Percentiles rank a stretch among this genome's conserved stretches.
phyloP scores from a whole-genome alignment of 2,888 invertebrate species.

The Agrochola lota region DNA sequence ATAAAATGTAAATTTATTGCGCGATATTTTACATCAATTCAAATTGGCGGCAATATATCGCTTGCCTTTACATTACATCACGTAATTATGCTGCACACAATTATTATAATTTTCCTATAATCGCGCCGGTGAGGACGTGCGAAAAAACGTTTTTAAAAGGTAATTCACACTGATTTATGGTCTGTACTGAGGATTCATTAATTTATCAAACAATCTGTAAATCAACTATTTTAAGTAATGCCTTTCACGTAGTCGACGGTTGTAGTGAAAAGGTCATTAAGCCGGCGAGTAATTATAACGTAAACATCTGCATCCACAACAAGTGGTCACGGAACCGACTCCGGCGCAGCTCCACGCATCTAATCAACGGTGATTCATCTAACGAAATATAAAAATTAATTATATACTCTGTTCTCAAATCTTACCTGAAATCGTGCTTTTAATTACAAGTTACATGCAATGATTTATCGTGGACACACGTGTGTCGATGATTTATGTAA shows the following conservation, averaged over 20 bases:
- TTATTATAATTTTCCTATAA: slow-evolving; percentile 90
- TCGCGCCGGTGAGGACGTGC: slow-evolving; percentile 88
- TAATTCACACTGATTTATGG: slow-evolving; percentile 86
- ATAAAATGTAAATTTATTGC: slow-evolving; percentile 90
- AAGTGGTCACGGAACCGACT: slow-evolving; percentile 79
- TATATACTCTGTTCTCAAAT: slow-evolving; percentile 85
- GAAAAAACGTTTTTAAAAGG: slow-evolving; percentile 87
- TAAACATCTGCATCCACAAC: slow-evolving; percentile 86
- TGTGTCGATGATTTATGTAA: slow-evolving; percentile 84
- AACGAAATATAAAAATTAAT: slow-evolving; percentile 88
- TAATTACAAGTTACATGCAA: slow-evolving; percentile 85
- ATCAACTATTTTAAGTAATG: slow-evolving; percentile 70
- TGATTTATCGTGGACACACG: slow-evolving; percentile 86
- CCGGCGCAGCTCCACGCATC: slow-evolving; percentile 74
- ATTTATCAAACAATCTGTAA: slow-evolving; percentile 73
- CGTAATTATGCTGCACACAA: slow-evolving; percentile 87
- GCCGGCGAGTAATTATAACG: slow-evolving; percentile 83
- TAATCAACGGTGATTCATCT: slow-evolving; percentile 89
- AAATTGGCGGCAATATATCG: slow-evolving; percentile 87
- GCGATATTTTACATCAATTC: slow-evolving; percentile 89
- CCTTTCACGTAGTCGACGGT: slow-evolving; percentile 63
- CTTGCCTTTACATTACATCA: slow-evolving; percentile 86
- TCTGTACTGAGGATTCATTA: slow-evolving; percentile 76
- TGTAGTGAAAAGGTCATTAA: slow-evolving; percentile 86
- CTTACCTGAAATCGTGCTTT: slow-evolving; percentile 86